Percentiles rank a stretch among this genome's conserved stretches.
Evolutionary conservation across 2,113 vertebrate species (phyloP).

Genomic region (Acanthochromis polyacanthus): DNA sequence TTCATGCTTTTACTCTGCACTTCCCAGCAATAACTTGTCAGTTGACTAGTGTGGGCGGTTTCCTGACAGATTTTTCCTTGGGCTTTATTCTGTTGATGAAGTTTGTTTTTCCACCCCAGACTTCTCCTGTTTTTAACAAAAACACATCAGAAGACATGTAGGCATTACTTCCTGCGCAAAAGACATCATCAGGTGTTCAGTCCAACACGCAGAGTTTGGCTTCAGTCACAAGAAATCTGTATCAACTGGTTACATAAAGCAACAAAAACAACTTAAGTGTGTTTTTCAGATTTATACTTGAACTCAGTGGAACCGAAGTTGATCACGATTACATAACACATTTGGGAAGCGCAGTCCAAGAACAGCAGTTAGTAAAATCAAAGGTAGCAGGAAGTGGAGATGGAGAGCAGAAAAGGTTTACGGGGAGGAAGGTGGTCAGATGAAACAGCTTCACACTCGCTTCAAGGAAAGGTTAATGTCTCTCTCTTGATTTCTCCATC

Average conservation of each 20-base stretch:
- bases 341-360: conserved; percentile 12
- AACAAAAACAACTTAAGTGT: neutral
- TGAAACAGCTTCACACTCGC: conserved; percentile 75
- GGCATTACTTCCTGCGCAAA: conserved; percentile 19
- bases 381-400: conserved; percentile 23
- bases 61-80: conserved; percentile 58
- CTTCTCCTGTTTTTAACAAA: conserved; percentile 19
- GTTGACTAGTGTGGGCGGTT: conserved; percentile 46
- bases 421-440: conserved; percentile 73
- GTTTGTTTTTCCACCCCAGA: conserved; percentile 39
- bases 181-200: conserved; percentile 27
- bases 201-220: neutral
- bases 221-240: neutral
- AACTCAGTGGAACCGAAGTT: conserved; percentile 20
- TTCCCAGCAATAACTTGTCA: conserved; percentile 41
- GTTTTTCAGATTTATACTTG: conserved; percentile 2
- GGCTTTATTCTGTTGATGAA: conserved; percentile 50
- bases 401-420: conserved; percentile 62
- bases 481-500: conserved; percentile 76
- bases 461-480: conserved; percentile 83
- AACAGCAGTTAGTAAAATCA: conserved; percentile 32
- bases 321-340: conserved; percentile 35
- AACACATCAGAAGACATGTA: conserved; percentile 24
- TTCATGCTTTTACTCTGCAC: conserved; percentile 23
- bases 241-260: neutral